Conservation (phyloP, 2,888 invertebrate genomes). For the Fragum fragum region DNA sequence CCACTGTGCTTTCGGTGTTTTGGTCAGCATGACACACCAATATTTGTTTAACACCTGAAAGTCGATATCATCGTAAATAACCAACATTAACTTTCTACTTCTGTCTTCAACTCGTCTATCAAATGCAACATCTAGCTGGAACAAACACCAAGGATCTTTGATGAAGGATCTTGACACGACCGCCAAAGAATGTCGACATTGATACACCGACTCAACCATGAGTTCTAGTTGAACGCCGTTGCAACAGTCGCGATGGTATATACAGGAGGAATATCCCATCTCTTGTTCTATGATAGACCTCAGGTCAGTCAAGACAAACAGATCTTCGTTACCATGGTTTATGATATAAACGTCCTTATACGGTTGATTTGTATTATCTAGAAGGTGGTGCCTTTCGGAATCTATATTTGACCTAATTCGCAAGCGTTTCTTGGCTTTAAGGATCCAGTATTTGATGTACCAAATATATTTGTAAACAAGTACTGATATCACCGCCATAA, state of each 20-base stretch:
- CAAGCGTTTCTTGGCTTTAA: constrained; percentile 23
- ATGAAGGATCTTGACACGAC: constrained; percentile 46
- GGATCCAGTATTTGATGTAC: constrained; percentile 44
- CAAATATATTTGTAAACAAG: constrained; percentile 39
- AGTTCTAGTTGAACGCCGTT: constrained; percentile 31
- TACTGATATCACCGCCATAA: constrained; percentile 8
- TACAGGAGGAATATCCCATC: constrained; percentile 35
- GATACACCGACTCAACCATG: constrained; percentile 40
- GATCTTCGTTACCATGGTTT: constrained; percentile 29
- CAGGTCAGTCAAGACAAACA: constrained; percentile 30
- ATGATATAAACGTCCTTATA: constrained; percentile 43
- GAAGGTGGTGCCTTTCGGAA: constrained; percentile 33
- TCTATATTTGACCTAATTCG: neutral
- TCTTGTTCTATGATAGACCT: constrained; percentile 35
- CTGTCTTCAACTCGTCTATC: constrained; percentile 30
- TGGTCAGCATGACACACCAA: constrained; percentile 56
- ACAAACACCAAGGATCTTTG: constrained; percentile 40
- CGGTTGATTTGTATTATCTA: neutral
- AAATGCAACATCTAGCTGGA: constrained; percentile 47
- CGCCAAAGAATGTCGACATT: constrained; percentile 36
- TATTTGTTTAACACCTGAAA: constrained; percentile 33
- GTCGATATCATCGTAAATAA: constrained; percentile 43
- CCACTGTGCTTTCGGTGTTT: constrained; percentile 42
- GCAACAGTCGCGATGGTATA: constrained; percentile 38
- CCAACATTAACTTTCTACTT: constrained; percentile 21